Evolutionary conservation across 2,888 invertebrate genomes (phyloP).

Genomic region (Venusia cambrica): DNA sequence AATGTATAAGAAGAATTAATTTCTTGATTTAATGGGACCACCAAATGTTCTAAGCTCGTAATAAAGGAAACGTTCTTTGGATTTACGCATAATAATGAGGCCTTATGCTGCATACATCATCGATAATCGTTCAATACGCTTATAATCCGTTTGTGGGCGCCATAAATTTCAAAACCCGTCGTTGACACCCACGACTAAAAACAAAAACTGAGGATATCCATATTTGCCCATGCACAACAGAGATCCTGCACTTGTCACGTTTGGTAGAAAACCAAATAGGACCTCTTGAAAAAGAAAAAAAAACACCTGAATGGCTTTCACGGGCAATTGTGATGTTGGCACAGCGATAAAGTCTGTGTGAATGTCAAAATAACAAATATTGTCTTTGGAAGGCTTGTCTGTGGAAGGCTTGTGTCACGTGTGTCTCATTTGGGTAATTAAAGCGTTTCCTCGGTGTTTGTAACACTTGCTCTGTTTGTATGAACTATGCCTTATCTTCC

Average conservation of each 20-base stretch:
- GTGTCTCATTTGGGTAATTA: constrained; percentile 57
- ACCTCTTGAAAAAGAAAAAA: constrained; percentile 67
- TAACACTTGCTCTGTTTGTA: constrained; percentile 25
- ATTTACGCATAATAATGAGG: constrained; percentile 27
- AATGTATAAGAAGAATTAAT: constrained; percentile 13
- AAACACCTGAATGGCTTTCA: constrained; percentile 72
- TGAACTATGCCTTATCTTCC: constrained; percentile 26
- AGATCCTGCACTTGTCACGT: constrained; percentile 76
- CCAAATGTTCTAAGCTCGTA: constrained; percentile 15
- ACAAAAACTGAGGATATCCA: constrained; percentile 61
- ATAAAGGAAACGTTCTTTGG: constrained; percentile 20
- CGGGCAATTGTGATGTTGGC: constrained; percentile 73
- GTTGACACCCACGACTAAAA: constrained; percentile 54
- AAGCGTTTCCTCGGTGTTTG: constrained; percentile 37
- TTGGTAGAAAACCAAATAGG: constrained; percentile 74
- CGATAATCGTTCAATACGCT: constrained; percentile 33
- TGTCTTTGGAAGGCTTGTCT: constrained; percentile 47
- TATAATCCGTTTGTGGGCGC: constrained; percentile 48
- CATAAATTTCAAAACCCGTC: constrained; percentile 40
- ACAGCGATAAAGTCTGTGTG: constrained; percentile 76
- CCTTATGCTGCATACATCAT: constrained; percentile 32
- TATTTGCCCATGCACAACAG: constrained; percentile 65
- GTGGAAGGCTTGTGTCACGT: constrained; percentile 42
- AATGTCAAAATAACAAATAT: constrained; percentile 81
- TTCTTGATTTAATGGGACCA: constrained; percentile 14